phyloP scores from a whole-genome alignment of 2,888 invertebrate species.

The Epirrhoe tristata region DNA sequence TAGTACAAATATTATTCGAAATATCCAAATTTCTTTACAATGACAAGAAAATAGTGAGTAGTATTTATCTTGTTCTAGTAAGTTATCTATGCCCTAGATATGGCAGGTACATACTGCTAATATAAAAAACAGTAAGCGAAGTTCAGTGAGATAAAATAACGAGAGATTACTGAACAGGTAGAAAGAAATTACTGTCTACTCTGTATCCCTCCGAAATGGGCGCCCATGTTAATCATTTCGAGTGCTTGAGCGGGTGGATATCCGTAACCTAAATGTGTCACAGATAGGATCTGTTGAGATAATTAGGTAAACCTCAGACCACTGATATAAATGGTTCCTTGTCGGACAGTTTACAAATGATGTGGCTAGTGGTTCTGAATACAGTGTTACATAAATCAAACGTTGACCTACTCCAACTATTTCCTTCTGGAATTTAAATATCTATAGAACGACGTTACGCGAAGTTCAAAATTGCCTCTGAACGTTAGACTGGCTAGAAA shows the following conservation, averaged over 20 bases:
- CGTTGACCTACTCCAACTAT: slow-evolving; percentile 7
- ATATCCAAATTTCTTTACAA: too few species aligned
- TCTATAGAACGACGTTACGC: neutral
- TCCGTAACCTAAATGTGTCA: slow-evolving; percentile 17
- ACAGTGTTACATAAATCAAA: slow-evolving; percentile 27
- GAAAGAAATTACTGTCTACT: neutral
- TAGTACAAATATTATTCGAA: too few species aligned
- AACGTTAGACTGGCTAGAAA: neutral
- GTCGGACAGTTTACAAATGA: slow-evolving; percentile 36
- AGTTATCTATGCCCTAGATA: too few species aligned
- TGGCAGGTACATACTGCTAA: too few species aligned
- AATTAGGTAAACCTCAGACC: slow-evolving; percentile 28
- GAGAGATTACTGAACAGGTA: neutral
- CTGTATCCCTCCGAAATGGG: neutral
- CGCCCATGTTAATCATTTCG: slow-evolving; percentile 1
- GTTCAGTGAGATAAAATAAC: neutral
- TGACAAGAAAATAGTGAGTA: too few species aligned
- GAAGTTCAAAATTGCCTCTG: neutral
- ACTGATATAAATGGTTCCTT: slow-evolving; percentile 17
- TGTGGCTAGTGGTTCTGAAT: slow-evolving; percentile 36
- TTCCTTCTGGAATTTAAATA: slow-evolving; percentile 1
- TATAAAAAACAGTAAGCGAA: too few species aligned
- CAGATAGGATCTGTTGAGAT: slow-evolving; percentile 23
- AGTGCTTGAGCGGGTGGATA: neutral
- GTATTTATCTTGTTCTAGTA: too few species aligned